Percentiles rank a stretch among this genome's conserved stretches.
Evolutionary conservation across 2,113 vertebrate species (phyloP).

Genomic region (Baryphthengus martii): DNA sequence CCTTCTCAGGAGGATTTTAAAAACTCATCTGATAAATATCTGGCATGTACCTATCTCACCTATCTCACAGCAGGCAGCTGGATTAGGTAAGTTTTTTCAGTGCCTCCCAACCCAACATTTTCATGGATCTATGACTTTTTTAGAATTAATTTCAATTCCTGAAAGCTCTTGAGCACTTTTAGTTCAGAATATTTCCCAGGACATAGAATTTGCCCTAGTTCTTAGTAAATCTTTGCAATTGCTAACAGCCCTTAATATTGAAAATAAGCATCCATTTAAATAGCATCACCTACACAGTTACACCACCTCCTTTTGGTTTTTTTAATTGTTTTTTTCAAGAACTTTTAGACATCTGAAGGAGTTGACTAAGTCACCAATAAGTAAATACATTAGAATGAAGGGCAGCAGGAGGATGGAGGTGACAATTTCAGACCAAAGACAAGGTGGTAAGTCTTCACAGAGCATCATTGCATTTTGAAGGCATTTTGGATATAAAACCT

Average conservation of each 20-base stretch:
- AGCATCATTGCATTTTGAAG: not conserved
- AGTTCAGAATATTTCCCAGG: not conserved
- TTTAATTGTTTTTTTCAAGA: not conserved
- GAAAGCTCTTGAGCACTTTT: not conserved
- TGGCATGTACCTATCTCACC: not conserved
- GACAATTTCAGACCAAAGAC: not conserved
- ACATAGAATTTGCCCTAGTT: not conserved
- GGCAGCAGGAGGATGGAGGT: not conserved
- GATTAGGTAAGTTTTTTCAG: not conserved
- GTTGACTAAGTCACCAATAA: not conserved
- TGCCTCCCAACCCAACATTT: not conserved
- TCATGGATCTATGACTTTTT: rapidly evolving
- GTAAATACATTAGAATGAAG: not conserved
- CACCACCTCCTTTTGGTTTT: not conserved
- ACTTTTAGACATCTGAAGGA: not conserved
- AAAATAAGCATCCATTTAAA: not conserved
- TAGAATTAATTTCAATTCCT: not conserved
- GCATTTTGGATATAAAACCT: not conserved
- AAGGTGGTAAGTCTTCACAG: not conserved
- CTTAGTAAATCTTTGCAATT: not conserved
- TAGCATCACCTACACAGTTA: not conserved
- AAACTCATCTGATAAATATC: not conserved
- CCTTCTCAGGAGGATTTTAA: not conserved
- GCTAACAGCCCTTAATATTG: not conserved
- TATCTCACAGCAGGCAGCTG: not conserved